A percentile compares a stretch with the other conserved stretches of the same genome.
phyloP scores from a whole-genome alignment of 2,113 vertebrate species.

The Nothocercus julius region DNA sequence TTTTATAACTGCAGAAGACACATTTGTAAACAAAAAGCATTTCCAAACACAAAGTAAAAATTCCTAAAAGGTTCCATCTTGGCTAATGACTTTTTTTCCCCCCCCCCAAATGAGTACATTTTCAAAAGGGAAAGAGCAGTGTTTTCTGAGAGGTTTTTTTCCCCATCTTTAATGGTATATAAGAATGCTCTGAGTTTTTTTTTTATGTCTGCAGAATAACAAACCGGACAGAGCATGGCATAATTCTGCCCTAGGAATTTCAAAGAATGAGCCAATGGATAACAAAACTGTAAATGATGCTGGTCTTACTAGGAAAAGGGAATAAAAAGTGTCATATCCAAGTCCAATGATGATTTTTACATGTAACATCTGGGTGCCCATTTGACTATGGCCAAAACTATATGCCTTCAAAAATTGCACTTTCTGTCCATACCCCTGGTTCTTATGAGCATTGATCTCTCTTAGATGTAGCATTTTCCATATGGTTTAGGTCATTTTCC shows the following conservation, averaged over 20 bases:
- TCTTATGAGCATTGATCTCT: not conserved
- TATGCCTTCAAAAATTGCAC: too few relatives aligned
- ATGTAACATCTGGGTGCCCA: not conserved
- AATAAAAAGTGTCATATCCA: not conserved
- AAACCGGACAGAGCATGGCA: not conserved
- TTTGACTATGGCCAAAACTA: not conserved
- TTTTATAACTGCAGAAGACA: not conserved
- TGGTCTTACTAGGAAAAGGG: not conserved
- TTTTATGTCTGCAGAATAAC: not conserved
- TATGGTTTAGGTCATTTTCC: fast-evolving
- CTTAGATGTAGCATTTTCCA: not conserved
- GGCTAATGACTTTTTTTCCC: not conserved
- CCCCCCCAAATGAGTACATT: not conserved
- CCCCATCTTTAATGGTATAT: not conserved
- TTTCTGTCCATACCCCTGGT: too few relatives aligned
- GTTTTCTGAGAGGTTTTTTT: not conserved
- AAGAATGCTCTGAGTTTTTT: not conserved
- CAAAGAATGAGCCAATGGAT: not conserved
- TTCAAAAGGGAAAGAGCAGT: not conserved
- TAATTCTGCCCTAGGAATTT: not conserved
- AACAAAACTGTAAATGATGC: not conserved
- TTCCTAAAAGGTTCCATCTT: not conserved
- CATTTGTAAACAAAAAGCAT: fast-evolving
- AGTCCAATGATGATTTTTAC: not conserved
- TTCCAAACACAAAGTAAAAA: not conserved